These are phyloP conservation scores for Chrysotoxum bicinctum DNA, from an alignment of 2,888 invertebrate genomes.

Conservation along the genomic window DNA sequence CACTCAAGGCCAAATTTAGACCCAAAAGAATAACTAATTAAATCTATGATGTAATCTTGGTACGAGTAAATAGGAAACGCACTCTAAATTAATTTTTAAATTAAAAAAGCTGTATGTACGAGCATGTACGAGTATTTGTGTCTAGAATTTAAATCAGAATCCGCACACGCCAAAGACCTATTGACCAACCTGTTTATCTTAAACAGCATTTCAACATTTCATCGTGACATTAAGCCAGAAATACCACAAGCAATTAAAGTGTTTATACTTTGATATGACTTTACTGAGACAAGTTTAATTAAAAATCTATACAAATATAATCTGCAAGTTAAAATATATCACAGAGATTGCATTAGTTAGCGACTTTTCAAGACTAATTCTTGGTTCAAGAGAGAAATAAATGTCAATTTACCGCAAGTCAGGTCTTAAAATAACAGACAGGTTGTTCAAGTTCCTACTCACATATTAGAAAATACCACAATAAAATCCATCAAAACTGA, in stretches of 20 bases:
- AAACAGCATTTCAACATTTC: not conserved
- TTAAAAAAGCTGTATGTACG: not conserved
- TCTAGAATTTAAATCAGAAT: slow-evolving; percentile 33
- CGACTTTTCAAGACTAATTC: slow-evolving; percentile 24
- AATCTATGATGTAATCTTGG: not conserved
- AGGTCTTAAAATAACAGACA: not conserved
- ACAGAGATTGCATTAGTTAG: not conserved
- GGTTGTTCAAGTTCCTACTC: slow-evolving; percentile 9
- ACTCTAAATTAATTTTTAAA: slow-evolving; percentile 22
- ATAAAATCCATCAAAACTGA: too few species aligned
- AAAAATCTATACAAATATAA: slow-evolving; percentile 51
- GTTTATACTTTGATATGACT: slow-evolving; percentile 6
- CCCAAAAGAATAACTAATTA: slow-evolving; percentile 9
- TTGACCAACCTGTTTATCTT: slow-evolving; percentile 22
- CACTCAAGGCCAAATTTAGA: slow-evolving; percentile 35
- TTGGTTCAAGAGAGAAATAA: slow-evolving; percentile 28
- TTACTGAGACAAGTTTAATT: slow-evolving; percentile 28
- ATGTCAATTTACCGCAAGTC: slow-evolving; percentile 7
- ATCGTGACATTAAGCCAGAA: not conserved
- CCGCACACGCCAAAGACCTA: slow-evolving; percentile 8
- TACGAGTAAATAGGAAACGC: slow-evolving; percentile 23
- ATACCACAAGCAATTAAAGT: not conserved
- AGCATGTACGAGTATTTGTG: not conserved
- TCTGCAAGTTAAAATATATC: slow-evolving; percentile 32
- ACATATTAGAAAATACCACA: not conserved